Evolutionary conservation across 2,797 vertebrate genomes (phyloP), one percentile per base, ranked within the genome.

Genomic region (Danio choprae): DNA sequence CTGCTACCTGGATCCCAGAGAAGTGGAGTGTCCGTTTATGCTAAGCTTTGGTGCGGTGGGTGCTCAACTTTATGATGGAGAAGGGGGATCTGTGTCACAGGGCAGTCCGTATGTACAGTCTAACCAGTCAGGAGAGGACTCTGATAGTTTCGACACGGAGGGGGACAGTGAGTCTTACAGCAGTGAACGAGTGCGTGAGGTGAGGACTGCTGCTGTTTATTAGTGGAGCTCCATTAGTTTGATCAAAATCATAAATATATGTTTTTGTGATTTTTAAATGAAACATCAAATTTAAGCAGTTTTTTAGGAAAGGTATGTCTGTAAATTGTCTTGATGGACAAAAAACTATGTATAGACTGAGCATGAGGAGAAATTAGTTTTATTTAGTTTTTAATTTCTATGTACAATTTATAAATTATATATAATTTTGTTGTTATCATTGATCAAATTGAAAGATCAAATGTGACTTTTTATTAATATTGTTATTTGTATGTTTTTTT

Each of bases 141-240:
- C 93, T 0, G 94, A 92, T 63, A 81, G 85, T 80, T 95, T 95
- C 0, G 97, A 98, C 77, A 97, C 96, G 0, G 98, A 99, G 73
- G 97, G 95, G 7, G 97, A 98, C 89, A 97, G 96, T 7, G 97
- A 97, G 84, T 94, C 94, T 50, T 97, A 89, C 78, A 89, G 94
- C 50, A 93, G 91, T 81, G 97, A 98, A 77, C 94, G 94, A 74
- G 95, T 96, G 44, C 94, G 91, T 81, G 94, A 98, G 96, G 98
- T 98, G 87, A 95, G 94, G 18, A 12, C 29, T 68, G 67, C 29
- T 38, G 51, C 48, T 40, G 10, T 68, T 40, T 70, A 18, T n/a
- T 51, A 51, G 65, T 1, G 5, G 22, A 29, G 5, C 46, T 7
- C 36, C 22, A 67, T 15, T 29, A 12, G 44, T 46, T 18, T 46